Evolutionary conservation across 2,888 invertebrate species (phyloP), one percentile per base, ranked within the genome.

Genomic region (Melieria picta): DNA sequence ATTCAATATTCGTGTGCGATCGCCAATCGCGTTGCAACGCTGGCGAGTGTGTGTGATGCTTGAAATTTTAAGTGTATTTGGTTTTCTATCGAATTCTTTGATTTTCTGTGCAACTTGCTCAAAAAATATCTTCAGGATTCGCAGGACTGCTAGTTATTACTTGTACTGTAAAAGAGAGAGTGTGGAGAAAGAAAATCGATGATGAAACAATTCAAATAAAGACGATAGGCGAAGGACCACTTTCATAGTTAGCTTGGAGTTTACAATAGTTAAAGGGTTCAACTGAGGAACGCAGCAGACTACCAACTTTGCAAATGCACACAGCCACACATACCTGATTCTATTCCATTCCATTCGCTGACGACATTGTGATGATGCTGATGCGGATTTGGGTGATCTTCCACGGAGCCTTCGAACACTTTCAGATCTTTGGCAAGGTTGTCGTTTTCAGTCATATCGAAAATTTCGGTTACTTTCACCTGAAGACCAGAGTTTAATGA

Each of bases 381-480:
- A 62, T 82, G 83, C 4, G 83, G 85, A 78, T 86, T 86, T 11
- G 85, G 83, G 78, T 82, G 83, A 77, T 86, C 83, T 74, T 86
- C 84, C 13, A 85, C 83, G 13, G 83, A 82, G 16, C 85, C 85
- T 74, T 87, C 85, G 73, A 83, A 86, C n/a, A 84, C 79, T 62
- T 86, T 79, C 61, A 84, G 75, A 72, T 86, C 82, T n/a, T 84
- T 89, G 42, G 90, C 89, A 67, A 91, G 89, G 45, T 91, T 90
- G 78, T 93, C 93, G 65, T 91, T 91, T 79, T 94, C 93, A 0
- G 94, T 93, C 82, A 95, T 93, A 85, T 96, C 95, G 84, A 93
- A 95, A 80, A 96, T 95, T 88, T 96, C 95, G 1, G 95, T 95
- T 80, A 96, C 92, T 87, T 94, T 93, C 80, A 95, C 91, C 91